Conservation (phyloP, 2,113 vertebrate species). For the Blennius ocellaris region DNA sequence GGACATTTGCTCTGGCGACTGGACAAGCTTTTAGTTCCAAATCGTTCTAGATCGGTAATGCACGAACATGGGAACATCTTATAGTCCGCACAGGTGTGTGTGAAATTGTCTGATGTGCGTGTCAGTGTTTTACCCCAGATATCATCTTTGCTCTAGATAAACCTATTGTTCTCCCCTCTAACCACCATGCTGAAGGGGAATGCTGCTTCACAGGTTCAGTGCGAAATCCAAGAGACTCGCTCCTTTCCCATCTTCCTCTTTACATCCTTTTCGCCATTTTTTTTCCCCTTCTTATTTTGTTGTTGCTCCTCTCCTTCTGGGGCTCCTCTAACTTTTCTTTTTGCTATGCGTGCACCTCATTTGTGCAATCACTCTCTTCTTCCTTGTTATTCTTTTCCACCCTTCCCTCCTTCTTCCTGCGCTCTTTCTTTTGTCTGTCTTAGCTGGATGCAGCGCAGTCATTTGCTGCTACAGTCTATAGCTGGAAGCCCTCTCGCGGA, state of each 20-base stretch:
- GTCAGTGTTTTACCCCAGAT: slow-evolving; percentile 49
- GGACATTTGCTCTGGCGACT: slow-evolving; percentile 61
- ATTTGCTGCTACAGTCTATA: slow-evolving; percentile 73
- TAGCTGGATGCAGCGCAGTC: slow-evolving; percentile 65
- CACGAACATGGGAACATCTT: slow-evolving; percentile 48
- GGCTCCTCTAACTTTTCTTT: slow-evolving; percentile 62
- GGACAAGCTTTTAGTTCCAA: slow-evolving; percentile 50
- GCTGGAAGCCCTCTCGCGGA: slow-evolving; percentile 75
- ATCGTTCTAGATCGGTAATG: slow-evolving; percentile 27
- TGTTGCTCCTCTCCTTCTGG: slow-evolving; percentile 68
- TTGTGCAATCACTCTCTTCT: slow-evolving; percentile 58
- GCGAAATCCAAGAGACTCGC: slow-evolving; percentile 57
- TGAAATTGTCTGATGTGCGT: slow-evolving; percentile 6
- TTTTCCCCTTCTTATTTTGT: slow-evolving; percentile 35
- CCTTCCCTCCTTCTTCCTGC: slow-evolving; percentile 49
- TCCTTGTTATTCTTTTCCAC: slow-evolving; percentile 2
- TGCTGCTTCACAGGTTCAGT: slow-evolving; percentile 53
- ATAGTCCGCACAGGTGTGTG: slow-evolving; percentile 10
- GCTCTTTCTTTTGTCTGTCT: slow-evolving; percentile 64
- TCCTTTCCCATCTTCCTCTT: slow-evolving; percentile 56
- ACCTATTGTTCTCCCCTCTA: slow-evolving; percentile 70
- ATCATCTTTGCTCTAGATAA: slow-evolving; percentile 64
- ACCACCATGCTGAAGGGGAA: slow-evolving; percentile 55
- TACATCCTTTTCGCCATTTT: slow-evolving; percentile 27
- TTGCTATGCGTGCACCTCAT: slow-evolving; percentile 45